phyloP scores from a whole-genome alignment of 2,797 vertebrate genomes.

The Apogon hyalosoma region DNA sequence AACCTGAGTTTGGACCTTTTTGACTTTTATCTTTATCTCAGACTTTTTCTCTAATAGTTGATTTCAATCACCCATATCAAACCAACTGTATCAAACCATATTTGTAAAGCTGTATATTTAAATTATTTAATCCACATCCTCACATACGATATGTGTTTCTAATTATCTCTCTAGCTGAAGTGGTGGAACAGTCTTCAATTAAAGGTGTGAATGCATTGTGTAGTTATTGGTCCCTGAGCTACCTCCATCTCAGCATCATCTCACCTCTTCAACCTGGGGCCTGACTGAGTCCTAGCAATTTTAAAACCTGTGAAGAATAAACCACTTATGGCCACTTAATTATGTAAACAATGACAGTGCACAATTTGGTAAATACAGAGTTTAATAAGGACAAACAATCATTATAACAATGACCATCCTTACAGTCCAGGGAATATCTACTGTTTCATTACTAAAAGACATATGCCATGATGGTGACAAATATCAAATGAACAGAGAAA shows the following conservation, averaged over 20 bases:
- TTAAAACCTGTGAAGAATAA: constrained; percentile 23
- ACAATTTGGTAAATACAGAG: constrained; percentile 9
- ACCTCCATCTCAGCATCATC: constrained; percentile 3
- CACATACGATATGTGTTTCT: neutral
- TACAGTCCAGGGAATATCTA: neutral
- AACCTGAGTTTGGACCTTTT: no score
- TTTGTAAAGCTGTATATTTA: neutral
- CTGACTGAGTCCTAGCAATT: constrained; percentile 8
- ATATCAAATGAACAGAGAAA: neutral
- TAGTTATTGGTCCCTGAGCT: constrained; percentile 20
- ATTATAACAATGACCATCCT: neutral
- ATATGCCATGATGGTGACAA: no score
- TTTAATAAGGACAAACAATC: constrained; percentile 21
- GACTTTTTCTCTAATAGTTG: neutral
- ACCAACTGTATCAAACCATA: no score
- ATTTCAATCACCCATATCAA: no score
- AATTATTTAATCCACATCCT: constrained; percentile 1
- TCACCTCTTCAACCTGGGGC: constrained; percentile 41
- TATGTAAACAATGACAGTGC: constrained; percentile 6
- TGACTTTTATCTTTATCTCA: neutral
- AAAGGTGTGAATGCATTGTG: constrained; percentile 53
- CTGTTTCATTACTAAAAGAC: neutral
- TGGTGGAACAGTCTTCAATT: constrained; percentile 51
- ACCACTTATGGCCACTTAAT: constrained; percentile 14
- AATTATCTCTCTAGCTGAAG: constrained; percentile 13